Evolutionary conservation across 2,888 invertebrate genomes (phyloP).

Genomic region (Lymantria dispar): DNA sequence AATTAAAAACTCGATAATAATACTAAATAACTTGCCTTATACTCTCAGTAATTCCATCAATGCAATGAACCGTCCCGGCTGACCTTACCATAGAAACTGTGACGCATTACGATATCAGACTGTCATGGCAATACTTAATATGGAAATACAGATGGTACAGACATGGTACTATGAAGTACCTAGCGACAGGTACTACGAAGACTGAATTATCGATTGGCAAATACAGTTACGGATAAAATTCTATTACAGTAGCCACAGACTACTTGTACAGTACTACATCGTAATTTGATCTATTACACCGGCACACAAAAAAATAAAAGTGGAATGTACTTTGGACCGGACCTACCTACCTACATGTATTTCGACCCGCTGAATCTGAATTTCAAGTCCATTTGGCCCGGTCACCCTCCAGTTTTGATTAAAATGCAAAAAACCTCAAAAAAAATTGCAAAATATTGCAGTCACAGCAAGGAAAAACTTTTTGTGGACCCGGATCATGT

Average conservation of each 20-base stretch:
- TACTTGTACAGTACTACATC: too few species aligned
- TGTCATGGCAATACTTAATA: constrained; percentile 3
- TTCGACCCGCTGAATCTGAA: too few species aligned
- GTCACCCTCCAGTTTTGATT: too few species aligned
- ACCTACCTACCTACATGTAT: too few species aligned
- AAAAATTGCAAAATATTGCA: too few species aligned
- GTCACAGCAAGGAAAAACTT: too few species aligned
- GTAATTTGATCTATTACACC: too few species aligned
- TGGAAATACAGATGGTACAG: constrained; percentile 1
- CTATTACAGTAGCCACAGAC: constrained; percentile 1
- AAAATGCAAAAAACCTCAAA: too few species aligned
- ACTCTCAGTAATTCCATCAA: neutral
- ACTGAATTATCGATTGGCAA: neutral
- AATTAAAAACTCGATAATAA: neutral
- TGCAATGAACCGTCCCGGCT: constrained; percentile 5
- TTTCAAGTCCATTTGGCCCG: too few species aligned
- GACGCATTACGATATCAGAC: neutral
- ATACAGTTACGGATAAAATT: neutral
- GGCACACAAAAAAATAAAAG: too few species aligned
- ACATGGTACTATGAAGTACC: constrained; percentile 5
- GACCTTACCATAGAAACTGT: constrained; percentile 10
- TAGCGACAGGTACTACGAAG: neutral
- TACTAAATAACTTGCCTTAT: neutral
- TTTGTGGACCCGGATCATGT: too few species aligned
- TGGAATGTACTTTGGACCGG: too few species aligned